Base-by-base conservation (phyloP, 2,797 vertebrate species). In the Molossus molossus region DNA sequence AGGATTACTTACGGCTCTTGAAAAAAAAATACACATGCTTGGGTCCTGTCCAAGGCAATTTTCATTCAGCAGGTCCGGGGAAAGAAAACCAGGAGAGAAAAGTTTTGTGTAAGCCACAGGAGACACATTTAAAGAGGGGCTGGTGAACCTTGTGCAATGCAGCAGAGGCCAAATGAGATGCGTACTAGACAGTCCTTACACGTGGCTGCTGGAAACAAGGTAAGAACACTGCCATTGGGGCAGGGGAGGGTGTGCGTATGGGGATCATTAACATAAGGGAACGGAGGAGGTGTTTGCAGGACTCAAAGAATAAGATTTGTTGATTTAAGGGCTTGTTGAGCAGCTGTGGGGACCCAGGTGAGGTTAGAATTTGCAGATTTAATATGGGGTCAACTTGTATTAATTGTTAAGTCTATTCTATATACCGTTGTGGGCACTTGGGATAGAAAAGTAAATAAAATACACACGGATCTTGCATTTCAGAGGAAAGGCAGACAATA, bases 381-480 rank as follows among this genome's bases (percentile, higher is more conserved):
- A 48, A 94, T 88, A 69, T 37, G 14, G 2, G 40, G 40, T 79
- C 50, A 69, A 6, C 65, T 70, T 83, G 37, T 48, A 40, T 55
- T 67, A 50, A 57, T 69, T 64, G 60, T 15, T 55, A 75, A 73
- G 15, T 70, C 33, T 20, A 14, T 58, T 87, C 62, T 69, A 5
- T 69, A 5, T 69, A 48, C 13, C 29, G 1, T 60, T n/a, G 7
- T n/a, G 50, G 73, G 25, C 18, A 18, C 69, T 55, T 45, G 62
- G 25, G 18, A 33, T 13, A 67, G 65, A 94, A 57, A 92, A 72
- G 40, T 57, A 33, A 92, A 53, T n/a, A 57, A 25, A 87, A 29
- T 90, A 60, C 33, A 72, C 14, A 62, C 58, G 27, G 20, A 17
- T 62, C 40, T 67, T 29, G 25, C 4, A 17, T 40, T 84, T 84